Percentiles rank a stretch among this genome's conserved stretches.
phyloP scores from a whole-genome alignment of 2,888 invertebrate species.

The Tanytarsus gracilentus region DNA sequence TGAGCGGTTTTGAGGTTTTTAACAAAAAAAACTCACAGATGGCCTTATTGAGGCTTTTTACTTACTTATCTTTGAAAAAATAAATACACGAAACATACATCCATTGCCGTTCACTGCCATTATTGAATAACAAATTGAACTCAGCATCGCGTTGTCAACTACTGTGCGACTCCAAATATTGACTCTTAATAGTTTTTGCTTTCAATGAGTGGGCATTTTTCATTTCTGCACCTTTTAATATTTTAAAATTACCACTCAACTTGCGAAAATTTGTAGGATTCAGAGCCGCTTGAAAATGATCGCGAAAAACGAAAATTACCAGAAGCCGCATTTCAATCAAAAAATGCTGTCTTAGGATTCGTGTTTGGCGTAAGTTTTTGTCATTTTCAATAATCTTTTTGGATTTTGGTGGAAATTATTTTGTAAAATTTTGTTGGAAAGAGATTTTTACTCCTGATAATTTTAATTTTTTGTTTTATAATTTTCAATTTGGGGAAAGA shows the following conservation, averaged over 20 bases:
- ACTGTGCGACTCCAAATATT: not conserved
- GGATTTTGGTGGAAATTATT: too few relatives aligned
- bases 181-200: not conserved
- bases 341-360: conserved; percentile 71
- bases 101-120: conserved; percentile 1
- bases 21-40: conserved; percentile 5
- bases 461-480: not conserved
- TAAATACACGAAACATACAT: not conserved
- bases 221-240: too few relatives aligned
- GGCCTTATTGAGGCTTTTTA: conserved; percentile 5
- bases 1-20: too few relatives aligned
- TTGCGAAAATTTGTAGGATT: conserved; percentile 18
- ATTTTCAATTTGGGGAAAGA: too few relatives aligned
- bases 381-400: not conserved
- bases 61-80: not conserved
- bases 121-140: not conserved
- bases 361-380: conserved; percentile 66
- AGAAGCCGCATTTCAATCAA: conserved; percentile 57
- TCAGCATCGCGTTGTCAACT: not conserved
- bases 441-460: not conserved
- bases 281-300: conserved; percentile 34
- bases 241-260: not conserved
- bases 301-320: conserved; percentile 70
- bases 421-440: not conserved
- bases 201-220: not conserved